phyloP scores from a whole-genome alignment of 2,113 vertebrate species.

The Sisor rabdophorus region DNA sequence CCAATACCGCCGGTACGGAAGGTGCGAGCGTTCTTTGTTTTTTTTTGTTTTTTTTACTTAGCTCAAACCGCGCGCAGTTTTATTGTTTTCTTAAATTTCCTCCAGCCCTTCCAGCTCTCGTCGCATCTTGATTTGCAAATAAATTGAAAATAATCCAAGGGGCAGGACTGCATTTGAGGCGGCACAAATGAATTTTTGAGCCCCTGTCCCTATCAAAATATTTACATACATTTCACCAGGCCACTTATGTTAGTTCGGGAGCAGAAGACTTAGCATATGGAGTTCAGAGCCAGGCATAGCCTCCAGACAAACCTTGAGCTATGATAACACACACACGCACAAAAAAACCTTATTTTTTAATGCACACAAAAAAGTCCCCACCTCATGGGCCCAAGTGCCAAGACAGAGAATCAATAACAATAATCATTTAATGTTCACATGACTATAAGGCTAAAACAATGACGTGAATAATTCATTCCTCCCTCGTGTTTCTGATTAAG shows the following conservation, averaged over 20 bases:
- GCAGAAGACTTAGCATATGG: constrained; percentile 75
- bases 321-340: constrained; percentile 28
- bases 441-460: constrained; percentile 40
- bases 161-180: constrained; percentile 80
- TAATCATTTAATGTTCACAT: constrained; percentile 44
- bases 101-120: constrained; percentile 84
- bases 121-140: constrained; percentile 99
- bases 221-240: constrained; percentile 98
- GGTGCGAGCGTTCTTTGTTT: background rate
- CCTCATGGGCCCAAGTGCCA: constrained; percentile 24
- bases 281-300: constrained; percentile 33
- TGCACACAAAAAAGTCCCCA: constrained; percentile 11
- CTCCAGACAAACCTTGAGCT: constrained; percentile 28
- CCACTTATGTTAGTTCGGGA: constrained; percentile 96
- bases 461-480: constrained; percentile 48
- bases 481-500: constrained; percentile 54
- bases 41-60: constrained; percentile 66
- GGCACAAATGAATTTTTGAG: constrained; percentile 95
- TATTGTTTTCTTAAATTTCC: constrained; percentile 86
- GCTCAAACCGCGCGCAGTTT: constrained; percentile 77
- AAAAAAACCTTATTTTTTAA: constrained; percentile 3
- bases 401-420: constrained; percentile 44
- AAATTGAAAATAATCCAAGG: constrained; percentile 99
- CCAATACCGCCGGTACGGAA: constrained; percentile 5
- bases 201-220: constrained; percentile 98